A percentile compares a stretch with the other conserved stretches of the same genome.
Evolutionary conservation across 2,113 vertebrate genomes (phyloP).

Genomic region (Entelurus aequoreus): DNA sequence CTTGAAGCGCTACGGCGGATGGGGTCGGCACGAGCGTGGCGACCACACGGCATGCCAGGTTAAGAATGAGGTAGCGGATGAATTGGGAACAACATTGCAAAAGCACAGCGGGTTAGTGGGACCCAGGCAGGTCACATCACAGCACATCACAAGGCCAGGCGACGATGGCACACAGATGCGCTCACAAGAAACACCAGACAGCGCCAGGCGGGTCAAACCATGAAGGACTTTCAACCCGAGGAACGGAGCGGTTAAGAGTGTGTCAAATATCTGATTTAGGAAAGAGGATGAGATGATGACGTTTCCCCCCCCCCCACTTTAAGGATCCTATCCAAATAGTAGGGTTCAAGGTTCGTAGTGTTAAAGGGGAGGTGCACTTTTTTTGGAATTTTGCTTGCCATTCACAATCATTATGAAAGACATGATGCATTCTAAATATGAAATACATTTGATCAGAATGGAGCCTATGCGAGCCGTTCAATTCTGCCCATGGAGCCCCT

Average conservation of each 20-base stretch:
- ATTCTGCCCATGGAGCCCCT: no score
- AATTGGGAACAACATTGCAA: slow-evolving; percentile 54
- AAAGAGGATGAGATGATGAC: slow-evolving; percentile 24
- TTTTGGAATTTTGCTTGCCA: no score
- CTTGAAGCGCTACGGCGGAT: slow-evolving; percentile 49
- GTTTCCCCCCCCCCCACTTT: neutral
- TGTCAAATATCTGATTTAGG: slow-evolving; percentile 16
- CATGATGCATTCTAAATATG: no score
- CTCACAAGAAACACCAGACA: slow-evolving; percentile 41
- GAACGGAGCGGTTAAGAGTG: slow-evolving; percentile 4
- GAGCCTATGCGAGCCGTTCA: no score
- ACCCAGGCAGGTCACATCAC: slow-evolving; percentile 47
- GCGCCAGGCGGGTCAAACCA: slow-evolving; percentile 39
- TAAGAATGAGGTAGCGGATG: slow-evolving; percentile 59
- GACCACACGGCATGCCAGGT: slow-evolving; percentile 79
- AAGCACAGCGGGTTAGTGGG: slow-evolving; percentile 61
- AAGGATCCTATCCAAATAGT: neutral
- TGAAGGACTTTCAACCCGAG: slow-evolving; percentile 17
- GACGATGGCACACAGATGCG: slow-evolving; percentile 49
- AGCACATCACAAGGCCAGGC: slow-evolving; percentile 66
- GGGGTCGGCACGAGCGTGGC: slow-evolving; percentile 62
- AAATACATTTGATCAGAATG: no score
- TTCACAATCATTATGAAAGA: no score
- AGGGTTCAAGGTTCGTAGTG: neutral
- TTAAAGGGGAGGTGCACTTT: neutral